These are phyloP conservation scores for Acanthosepion esculentum DNA, from an alignment of 2,888 invertebrate genomes.

Conservation along the genomic window DNA sequence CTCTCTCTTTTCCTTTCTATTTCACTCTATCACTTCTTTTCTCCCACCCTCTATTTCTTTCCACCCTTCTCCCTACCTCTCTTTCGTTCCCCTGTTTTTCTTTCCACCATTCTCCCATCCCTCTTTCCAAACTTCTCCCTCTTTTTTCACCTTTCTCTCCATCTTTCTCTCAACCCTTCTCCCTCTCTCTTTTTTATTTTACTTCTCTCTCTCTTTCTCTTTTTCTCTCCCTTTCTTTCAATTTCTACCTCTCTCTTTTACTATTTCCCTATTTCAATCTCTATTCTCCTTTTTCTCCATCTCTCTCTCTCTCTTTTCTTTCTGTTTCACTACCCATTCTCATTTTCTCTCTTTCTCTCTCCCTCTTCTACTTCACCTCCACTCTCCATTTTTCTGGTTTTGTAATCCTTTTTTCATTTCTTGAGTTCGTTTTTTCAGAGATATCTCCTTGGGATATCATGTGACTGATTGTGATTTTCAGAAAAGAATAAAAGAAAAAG, in stretches of 20 bases:
- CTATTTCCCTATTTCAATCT: not conserved
- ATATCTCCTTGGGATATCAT: not conserved
- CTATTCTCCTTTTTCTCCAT: not conserved
- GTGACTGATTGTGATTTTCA: not conserved
- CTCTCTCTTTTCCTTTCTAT: too few relatives aligned
- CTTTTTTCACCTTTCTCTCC: not conserved
- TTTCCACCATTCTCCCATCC: too few relatives aligned
- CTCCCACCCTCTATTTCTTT: not conserved
- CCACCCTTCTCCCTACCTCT: too few relatives aligned
- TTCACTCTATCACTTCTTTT: not conserved
- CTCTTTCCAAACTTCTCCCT: not conserved
- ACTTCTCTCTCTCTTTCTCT: not conserved
- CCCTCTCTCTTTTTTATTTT: not conserved
- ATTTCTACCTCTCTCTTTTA: not conserved
- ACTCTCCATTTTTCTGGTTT: not conserved
- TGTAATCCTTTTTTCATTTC: not conserved
- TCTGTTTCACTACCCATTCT: not conserved
- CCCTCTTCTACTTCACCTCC: not conserved
- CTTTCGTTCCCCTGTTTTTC: too few relatives aligned
- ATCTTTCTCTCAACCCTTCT: not conserved
- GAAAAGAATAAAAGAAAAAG: not conserved
- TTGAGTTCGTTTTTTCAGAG: not conserved
- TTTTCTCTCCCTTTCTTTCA: not conserved
- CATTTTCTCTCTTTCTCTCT: not conserved
- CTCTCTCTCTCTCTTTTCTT: too few relatives aligned